Conservation (phyloP, 2,888 invertebrate species). For the Polydrusus cervinus region DNA sequence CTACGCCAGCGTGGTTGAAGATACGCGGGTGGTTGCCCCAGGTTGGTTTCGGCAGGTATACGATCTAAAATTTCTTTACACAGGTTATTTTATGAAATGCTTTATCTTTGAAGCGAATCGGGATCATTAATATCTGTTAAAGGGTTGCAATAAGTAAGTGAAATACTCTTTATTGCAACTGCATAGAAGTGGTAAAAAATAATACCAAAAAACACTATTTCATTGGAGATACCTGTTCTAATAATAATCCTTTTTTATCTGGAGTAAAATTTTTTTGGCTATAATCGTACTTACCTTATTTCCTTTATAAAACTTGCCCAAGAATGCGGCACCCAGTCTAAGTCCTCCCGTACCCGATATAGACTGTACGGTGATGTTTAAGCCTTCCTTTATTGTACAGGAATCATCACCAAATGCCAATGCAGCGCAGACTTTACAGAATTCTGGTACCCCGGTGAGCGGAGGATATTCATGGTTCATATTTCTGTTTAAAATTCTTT, state of each 20-base stretch:
- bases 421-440: conserved; percentile 68
- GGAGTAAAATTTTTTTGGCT: no score
- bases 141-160: no score
- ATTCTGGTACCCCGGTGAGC: conserved; percentile 75
- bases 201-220: no score
- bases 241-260: no score
- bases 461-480: conserved; percentile 79
- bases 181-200: no score
- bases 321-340: conserved; percentile 76
- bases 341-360: conserved; percentile 81
- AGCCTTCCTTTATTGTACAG: conserved; percentile 68
- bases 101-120: no score
- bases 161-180: no score
- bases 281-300: conserved; percentile 69
- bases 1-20: conserved; percentile 77
- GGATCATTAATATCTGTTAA: no score
- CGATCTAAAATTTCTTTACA: conserved; percentile 48
- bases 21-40: conserved; percentile 82
- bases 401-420: conserved; percentile 77
- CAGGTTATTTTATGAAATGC: background rate
- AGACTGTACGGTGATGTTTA: conserved; percentile 70
- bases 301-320: conserved; percentile 73
- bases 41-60: conserved; percentile 78
- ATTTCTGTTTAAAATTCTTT: conserved; percentile 68
- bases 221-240: no score